These are phyloP conservation scores for Microcebus griseorufus DNA, from an alignment of 2,113 vertebrate genomes.

Conservation along the genomic window DNA sequence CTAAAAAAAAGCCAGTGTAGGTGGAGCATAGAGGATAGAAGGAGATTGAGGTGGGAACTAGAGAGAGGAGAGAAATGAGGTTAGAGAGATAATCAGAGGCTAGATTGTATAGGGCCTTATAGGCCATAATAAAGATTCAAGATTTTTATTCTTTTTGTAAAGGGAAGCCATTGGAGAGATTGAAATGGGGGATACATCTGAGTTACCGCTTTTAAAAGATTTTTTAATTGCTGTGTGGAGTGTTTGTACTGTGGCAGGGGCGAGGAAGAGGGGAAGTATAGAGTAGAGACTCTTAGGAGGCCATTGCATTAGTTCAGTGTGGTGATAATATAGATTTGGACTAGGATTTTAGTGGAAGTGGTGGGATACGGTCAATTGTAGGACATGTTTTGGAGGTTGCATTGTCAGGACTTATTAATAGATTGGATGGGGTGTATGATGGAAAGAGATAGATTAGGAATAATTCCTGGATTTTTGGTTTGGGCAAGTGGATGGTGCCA, in stretches of 20 bases:
- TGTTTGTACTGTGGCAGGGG: neutral
- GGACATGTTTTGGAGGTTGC: neutral
- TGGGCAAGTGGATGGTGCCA: neutral
- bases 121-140: neutral
- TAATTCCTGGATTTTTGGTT: conserved; percentile 34
- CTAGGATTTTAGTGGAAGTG: conserved; percentile 1
- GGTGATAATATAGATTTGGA: neutral
- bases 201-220: conserved; percentile 9
- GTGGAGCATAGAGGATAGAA: neutral
- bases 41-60: neutral
- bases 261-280: neutral
- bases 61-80: neutral
- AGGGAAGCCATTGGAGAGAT: neutral
- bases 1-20: neutral
- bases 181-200: neutral
- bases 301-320: neutral
- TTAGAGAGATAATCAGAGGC: neutral
- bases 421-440: neutral
- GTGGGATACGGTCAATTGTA: neutral
- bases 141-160: conserved; percentile 14
- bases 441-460: neutral
- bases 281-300: neutral
- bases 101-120: neutral
- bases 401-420: neutral
- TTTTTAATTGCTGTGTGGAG: neutral